A percentile compares a stretch with the other conserved stretches of the same genome.
Evolutionary conservation across 2,797 vertebrate genomes (phyloP).

Genomic region (Babyrousa celebensis): DNA sequence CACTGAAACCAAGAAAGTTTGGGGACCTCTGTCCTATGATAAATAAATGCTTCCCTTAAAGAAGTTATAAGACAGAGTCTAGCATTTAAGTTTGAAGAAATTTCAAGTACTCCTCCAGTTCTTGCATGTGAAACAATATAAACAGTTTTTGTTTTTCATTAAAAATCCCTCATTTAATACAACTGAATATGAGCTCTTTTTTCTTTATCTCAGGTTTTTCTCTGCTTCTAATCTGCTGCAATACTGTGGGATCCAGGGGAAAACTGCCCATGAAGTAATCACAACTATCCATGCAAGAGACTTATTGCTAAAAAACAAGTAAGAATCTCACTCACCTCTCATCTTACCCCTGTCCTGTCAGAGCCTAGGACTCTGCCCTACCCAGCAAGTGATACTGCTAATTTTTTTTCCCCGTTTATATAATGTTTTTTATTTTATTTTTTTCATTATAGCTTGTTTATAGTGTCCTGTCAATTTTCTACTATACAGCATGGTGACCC

Average conservation of each 20-base stretch:
- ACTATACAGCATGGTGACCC: too few species aligned
- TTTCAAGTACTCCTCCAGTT: constrained; percentile 43
- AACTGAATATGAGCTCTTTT: not conserved
- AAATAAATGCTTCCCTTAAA: constrained; percentile 27
- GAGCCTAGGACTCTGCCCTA: not conserved
- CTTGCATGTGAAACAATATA: not conserved
- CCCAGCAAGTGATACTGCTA: not conserved
- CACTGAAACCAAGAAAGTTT: not conserved
- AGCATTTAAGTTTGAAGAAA: constrained; percentile 54
- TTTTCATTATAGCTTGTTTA: too few species aligned
- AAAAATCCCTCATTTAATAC: constrained; percentile 51
- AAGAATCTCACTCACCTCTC: not conserved
- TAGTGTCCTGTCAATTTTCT: too few species aligned
- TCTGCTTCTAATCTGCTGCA: not conserved
- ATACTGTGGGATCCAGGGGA: not conserved
- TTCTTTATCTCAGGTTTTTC: constrained; percentile 22
- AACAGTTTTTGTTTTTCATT: constrained; percentile 19
- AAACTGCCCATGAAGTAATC: constrained; percentile 14
- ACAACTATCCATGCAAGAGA: constrained; percentile 4
- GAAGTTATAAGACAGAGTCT: constrained; percentile 25
- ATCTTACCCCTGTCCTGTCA: not conserved
- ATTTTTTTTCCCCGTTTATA: not conserved
- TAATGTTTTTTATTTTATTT: too few species aligned
- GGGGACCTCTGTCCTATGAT: not conserved
- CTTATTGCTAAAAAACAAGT: constrained; percentile 17